Conservation (phyloP, 2,797 vertebrate genomes). For the Salmo trutta region DNA sequence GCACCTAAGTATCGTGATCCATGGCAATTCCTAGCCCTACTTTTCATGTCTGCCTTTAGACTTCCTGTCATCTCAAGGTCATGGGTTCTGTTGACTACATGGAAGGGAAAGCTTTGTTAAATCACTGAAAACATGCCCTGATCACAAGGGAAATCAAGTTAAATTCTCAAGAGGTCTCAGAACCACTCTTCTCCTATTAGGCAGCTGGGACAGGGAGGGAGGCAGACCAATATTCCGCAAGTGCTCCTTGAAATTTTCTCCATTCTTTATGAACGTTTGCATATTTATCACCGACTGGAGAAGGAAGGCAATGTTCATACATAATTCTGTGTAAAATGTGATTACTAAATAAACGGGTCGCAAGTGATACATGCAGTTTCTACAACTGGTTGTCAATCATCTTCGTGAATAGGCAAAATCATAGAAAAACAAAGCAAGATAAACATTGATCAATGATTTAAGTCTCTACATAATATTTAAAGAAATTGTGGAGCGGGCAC, state of each 20-base stretch:
- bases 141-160: slow-evolving; percentile 68
- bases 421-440: neutral
- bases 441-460: neutral
- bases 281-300: neutral
- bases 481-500: neutral
- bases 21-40: neutral
- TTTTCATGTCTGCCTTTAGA: slow-evolving; percentile 23
- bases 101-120: slow-evolving; percentile 36
- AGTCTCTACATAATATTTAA: neutral
- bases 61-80: slow-evolving; percentile 40
- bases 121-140: slow-evolving; percentile 42
- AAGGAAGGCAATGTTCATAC: neutral
- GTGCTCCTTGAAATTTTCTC: slow-evolving; percentile 36
- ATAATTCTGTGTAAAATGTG: neutral
- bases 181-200: slow-evolving; percentile 51
- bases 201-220: slow-evolving; percentile 28
- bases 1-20: too few relatives aligned
- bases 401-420: neutral
- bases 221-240: slow-evolving; percentile 15
- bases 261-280: slow-evolving; percentile 9
- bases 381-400: too few relatives aligned
- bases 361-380: neutral
- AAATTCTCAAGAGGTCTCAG: slow-evolving; percentile 49
- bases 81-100: slow-evolving; percentile 20
- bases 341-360: neutral